These are phyloP conservation scores for Tachypleus tridentatus DNA, from an alignment of 1,140 invertebrate genomes.

Conservation along the genomic window DNA sequence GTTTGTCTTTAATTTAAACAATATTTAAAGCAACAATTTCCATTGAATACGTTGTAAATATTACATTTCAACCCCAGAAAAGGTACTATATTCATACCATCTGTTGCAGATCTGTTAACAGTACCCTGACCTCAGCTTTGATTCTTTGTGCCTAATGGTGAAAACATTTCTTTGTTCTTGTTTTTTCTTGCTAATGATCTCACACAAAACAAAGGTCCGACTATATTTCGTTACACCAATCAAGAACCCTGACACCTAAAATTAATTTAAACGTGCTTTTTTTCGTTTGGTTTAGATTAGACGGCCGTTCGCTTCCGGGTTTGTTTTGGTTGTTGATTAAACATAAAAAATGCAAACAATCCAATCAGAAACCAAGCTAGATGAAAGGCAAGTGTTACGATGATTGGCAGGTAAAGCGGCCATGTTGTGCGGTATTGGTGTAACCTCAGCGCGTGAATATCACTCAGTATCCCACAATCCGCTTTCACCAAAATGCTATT, in stretches of 20 bases:
- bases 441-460: constrained; percentile 24
- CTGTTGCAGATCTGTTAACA: no score
- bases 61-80: no score
- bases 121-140: no score
- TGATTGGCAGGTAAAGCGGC: constrained; percentile 15
- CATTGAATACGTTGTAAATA: no score
- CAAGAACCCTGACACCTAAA: no score
- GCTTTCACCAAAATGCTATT: constrained; percentile 27
- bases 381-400: constrained; percentile 22
- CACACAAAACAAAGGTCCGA: not conserved
- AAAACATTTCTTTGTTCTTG: not conserved
- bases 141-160: no score
- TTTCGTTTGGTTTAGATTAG: not conserved
- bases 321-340: not conserved
- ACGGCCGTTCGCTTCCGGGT: not conserved
- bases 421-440: constrained; percentile 10
- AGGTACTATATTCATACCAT: no score
- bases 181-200: not conserved
- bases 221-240: not conserved
- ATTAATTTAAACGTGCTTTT: not conserved
- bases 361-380: constrained; percentile 9
- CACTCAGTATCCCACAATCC: constrained; percentile 27
- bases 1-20: no score
- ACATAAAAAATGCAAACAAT: constrained; percentile 8
- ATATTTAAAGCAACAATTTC: no score